Conservation (phyloP, 2,113 vertebrate species). For the Plotosus lineatus region DNA sequence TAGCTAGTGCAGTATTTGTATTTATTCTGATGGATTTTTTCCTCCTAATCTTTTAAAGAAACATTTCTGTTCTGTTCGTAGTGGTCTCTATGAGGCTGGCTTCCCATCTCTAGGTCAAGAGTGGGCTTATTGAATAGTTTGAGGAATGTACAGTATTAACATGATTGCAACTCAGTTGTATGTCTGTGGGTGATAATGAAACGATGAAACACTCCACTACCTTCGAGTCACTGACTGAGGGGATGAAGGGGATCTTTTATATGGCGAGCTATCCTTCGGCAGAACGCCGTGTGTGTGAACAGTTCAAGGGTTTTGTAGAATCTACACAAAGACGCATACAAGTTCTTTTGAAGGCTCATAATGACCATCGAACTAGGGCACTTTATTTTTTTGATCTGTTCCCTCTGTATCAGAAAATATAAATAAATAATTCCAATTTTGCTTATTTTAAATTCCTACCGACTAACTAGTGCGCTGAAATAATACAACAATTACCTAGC, state of each 20-base stretch:
- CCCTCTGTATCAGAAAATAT: not conserved
- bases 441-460: not conserved
- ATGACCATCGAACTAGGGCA: not conserved
- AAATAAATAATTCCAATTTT: not conserved
- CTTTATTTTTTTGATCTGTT: not conserved
- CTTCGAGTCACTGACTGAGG: not conserved
- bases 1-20: not conserved
- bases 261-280: not conserved
- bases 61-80: not conserved
- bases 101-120: not conserved
- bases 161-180: not conserved
- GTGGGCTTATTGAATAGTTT: not conserved
- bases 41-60: not conserved
- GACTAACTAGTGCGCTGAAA: not conserved
- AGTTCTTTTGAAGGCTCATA: not conserved
- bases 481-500: not conserved
- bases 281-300: not conserved
- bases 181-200: not conserved
- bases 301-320: not conserved
- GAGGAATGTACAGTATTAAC: not conserved
- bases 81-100: not conserved
- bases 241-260: too few species aligned
- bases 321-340: not conserved
- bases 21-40: not conserved
- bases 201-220: not conserved